Evolutionary conservation across 1,140 invertebrate genomes (phyloP).

Genomic region (Drosophila punjabiensis): DNA sequence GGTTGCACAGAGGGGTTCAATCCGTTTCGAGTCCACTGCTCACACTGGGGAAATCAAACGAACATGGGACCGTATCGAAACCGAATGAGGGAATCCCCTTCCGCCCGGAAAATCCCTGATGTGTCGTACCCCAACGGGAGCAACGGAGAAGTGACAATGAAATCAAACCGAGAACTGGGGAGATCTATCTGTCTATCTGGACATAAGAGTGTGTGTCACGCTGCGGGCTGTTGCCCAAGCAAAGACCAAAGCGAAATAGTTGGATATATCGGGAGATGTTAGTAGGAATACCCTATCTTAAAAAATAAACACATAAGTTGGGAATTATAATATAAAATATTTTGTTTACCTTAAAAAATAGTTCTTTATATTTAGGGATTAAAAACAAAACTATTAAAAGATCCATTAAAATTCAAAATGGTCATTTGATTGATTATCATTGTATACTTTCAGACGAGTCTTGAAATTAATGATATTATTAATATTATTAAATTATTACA

Average conservation of each 20-base stretch:
- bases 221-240: conserved; percentile 45
- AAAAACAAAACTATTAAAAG: no score
- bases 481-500: no score
- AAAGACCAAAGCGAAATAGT: conserved; percentile 19
- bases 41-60: conserved; percentile 80
- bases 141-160: conserved; percentile 70
- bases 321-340: background rate
- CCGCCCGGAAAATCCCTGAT: conserved; percentile 34
- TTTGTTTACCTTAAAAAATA: no score
- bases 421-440: no score
- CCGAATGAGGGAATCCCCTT: conserved; percentile 1
- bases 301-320: no score
- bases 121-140: conserved; percentile 32
- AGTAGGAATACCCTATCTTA: background rate
- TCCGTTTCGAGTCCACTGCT: conserved; percentile 43
- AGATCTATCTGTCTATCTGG: conserved; percentile 23
- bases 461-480: no score
- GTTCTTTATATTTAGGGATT: no score
- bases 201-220: conserved; percentile 16
- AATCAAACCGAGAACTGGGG: conserved; percentile 63
- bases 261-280: background rate
- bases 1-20: background rate
- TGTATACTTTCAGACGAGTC: no score
- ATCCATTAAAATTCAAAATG: no score
- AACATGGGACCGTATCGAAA: conserved; percentile 42